Evolutionary conservation across 2,888 invertebrate genomes (phyloP), one percentile per base, ranked within the genome.

Genomic region (Phania funesta): DNA sequence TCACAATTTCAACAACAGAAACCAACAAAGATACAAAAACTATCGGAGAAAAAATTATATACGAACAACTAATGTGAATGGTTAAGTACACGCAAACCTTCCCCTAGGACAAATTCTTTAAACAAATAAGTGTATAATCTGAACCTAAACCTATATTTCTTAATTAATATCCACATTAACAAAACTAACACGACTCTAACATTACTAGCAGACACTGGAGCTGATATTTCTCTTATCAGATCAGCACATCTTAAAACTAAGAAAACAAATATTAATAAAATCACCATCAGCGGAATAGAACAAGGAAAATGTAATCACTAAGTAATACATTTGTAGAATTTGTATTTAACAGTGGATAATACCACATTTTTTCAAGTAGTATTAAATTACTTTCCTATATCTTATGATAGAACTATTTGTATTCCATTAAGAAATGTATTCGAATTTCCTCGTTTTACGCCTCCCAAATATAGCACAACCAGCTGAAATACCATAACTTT

Each of bases 171-270:
- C 13, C 11, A n/a, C 18, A 46, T 76, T 35, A 26, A 50, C 32
- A 13, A 44, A 13, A 60, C 24, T 41, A 41, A 58, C n/a, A 50
- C 18, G 3, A 1, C 8, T 26, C 5, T 38, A 38, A 71, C 48
- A 7, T 20, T 71, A 11, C 20, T 58, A 35, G 52, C 41, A 16
- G 67, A 67, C 13, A 68, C 68, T 13, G 74, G 74, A 44, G 64
- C 74, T 9, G 74, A 76, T n/a, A 52, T 76, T n/a, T 68, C 76
- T 8, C 11, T 68, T 8, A 41, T 68, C 50, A 76, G 62, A 44
- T 7, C 11, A 16, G 22, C 16, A 20, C 13, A n/a, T 22, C 29
- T 68, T 4, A 20, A 11, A 22, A 4, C 3, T 13, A 26, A 54
- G 1, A 9, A 41, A 48, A 52, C 62, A 20, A 50, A 77, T 38